These are phyloP conservation scores for Anagrus nilaparvatae DNA, from an alignment of 1,140 invertebrate species.

Conservation along the genomic window DNA sequence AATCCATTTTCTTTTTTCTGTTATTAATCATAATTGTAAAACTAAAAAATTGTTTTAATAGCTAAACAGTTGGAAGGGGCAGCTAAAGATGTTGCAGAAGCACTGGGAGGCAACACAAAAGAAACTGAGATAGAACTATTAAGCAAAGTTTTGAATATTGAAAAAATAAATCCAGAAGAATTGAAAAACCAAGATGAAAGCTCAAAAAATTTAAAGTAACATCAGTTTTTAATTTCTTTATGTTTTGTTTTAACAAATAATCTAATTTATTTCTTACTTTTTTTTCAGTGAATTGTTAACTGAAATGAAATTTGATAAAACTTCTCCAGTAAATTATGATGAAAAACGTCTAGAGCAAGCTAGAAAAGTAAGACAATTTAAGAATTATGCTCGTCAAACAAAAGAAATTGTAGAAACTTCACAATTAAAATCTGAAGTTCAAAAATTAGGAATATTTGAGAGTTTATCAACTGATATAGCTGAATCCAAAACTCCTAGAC, in stretches of 20 bases:
- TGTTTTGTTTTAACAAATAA: no score
- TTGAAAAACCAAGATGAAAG: not conserved
- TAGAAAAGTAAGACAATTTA: slow-evolving; percentile 5
- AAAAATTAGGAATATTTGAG: no score
- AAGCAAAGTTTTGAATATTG: slow-evolving; percentile 48
- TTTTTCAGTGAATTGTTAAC: slow-evolving; percentile 54
- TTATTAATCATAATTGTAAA: slow-evolving; percentile 4
- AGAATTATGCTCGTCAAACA: not conserved
- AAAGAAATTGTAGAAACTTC: slow-evolving; percentile 1
- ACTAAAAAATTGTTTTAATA: slow-evolving; percentile 18
- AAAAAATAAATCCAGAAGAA: slow-evolving; percentile 31
- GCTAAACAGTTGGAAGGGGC: slow-evolving; percentile 45
- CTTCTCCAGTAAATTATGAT: slow-evolving; percentile 19
- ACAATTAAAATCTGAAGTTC: no score
- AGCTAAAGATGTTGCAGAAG: slow-evolving; percentile 56
- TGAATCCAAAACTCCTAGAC: slow-evolving; percentile 28
- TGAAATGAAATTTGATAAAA: slow-evolving; percentile 63
- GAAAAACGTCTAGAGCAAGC: slow-evolving; percentile 10
- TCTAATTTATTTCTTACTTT: slow-evolving; percentile 14
- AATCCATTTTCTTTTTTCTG: not conserved
- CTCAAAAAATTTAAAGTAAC: slow-evolving; percentile 6
- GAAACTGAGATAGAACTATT: slow-evolving; percentile 67
- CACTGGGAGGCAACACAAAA: slow-evolving; percentile 52
- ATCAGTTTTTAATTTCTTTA: slow-evolving; percentile 2
- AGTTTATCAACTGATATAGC: slow-evolving; percentile 17